Evolutionary conservation across 2,888 invertebrate genomes (phyloP).

Genomic region (Artemia sp.): DNA sequence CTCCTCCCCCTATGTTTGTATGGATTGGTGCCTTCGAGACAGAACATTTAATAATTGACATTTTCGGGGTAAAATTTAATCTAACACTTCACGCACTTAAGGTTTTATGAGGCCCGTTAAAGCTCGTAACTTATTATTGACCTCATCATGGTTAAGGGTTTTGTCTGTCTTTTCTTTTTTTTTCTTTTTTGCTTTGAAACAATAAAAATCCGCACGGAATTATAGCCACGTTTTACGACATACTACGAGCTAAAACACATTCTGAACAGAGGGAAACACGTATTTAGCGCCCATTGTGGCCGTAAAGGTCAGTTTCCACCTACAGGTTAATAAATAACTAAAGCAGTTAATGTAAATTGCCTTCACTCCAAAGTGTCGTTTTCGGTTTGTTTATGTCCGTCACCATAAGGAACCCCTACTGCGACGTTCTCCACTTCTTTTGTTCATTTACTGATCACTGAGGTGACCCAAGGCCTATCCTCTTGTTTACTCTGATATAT

Average conservation of each 20-base stretch:
- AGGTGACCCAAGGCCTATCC: not conserved
- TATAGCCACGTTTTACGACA: constrained; percentile 13
- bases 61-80: too few species aligned
- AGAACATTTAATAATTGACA: too few species aligned
- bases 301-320: constrained; percentile 11
- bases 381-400: constrained; percentile 12
- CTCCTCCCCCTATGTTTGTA: too few species aligned
- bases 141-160: constrained; percentile 12
- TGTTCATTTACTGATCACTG: not conserved
- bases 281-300: constrained; percentile 14
- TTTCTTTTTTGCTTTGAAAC: not conserved
- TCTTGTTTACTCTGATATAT: not conserved
- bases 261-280: constrained; percentile 4
- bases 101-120: not conserved
- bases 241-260: constrained; percentile 1
- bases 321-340: constrained; percentile 1
- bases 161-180: not conserved
- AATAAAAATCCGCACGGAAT: not conserved
- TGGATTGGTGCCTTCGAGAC: too few species aligned
- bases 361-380: constrained; percentile 14
- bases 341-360: constrained; percentile 13
- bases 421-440: constrained; percentile 2
- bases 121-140: constrained; percentile 5
- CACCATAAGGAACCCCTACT: not conserved
- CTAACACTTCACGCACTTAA: not conserved